Evolutionary conservation across 2,113 vertebrate species (phyloP).

Genomic region (Paraplagusia blochii): DNA sequence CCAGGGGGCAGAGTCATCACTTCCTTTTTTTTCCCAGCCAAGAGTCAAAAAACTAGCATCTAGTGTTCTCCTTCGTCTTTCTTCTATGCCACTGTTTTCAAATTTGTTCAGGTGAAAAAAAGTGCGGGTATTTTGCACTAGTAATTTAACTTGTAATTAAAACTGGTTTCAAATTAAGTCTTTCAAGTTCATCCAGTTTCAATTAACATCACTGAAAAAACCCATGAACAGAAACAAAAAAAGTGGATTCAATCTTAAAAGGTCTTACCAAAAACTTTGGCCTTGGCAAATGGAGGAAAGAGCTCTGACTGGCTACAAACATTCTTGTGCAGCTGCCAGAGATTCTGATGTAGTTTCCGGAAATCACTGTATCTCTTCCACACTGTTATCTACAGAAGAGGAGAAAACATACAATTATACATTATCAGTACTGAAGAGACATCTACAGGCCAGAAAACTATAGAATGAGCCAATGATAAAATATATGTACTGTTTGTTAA

Average conservation of each 20-base stretch:
- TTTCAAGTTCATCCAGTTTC: no score
- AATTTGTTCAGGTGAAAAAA: no score
- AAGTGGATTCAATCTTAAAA: no score
- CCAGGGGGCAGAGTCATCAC: not conserved
- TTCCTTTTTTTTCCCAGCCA: not conserved
- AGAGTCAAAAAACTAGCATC: not conserved
- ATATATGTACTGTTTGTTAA: not conserved
- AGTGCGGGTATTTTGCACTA: no score
- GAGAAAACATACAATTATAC: not conserved
- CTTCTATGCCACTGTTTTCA: not conserved
- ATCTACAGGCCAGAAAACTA: not conserved
- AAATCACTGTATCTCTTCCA: slow-evolving; percentile 99
- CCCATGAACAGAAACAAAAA: no score
- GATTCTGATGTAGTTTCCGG: slow-evolving; percentile 93
- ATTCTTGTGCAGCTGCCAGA: slow-evolving; percentile 93
- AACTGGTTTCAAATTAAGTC: no score
- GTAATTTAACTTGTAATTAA: no score
- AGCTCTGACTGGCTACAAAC: slow-evolving; percentile 89
- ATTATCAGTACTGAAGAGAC: no score
- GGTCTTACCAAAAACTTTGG: slow-evolving; percentile 93
- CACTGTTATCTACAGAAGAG: slow-evolving; percentile 83
- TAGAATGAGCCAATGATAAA: slow-evolving; percentile 9
- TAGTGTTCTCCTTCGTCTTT: not conserved
- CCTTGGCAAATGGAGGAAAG: slow-evolving; percentile 95
- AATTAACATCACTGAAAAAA: no score